Evolutionary conservation across 2,113 vertebrate species (phyloP).

Genomic region (Grammomys dolichurus): DNA sequence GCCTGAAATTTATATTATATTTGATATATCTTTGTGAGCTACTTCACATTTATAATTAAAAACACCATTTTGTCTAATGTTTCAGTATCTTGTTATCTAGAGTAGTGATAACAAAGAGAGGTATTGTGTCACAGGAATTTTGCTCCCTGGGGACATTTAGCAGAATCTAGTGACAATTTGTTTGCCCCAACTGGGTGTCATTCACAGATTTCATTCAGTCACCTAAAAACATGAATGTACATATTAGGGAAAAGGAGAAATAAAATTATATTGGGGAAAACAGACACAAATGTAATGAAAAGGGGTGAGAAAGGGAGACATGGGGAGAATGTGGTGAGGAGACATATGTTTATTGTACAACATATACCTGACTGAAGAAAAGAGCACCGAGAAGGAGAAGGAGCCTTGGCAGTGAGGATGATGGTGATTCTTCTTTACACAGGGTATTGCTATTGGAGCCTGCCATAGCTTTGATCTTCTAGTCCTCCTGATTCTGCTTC

Average conservation of each 20-base stretch:
- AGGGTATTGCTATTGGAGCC: not conserved
- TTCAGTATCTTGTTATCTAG: not conserved
- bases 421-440: not conserved
- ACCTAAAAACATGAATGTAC: not conserved
- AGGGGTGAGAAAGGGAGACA: not conserved
- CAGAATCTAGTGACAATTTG: not conserved
- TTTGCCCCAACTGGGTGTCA: not conserved
- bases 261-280: not conserved
- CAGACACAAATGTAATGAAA: not conserved
- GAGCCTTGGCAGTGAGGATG: not conserved
- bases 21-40: constrained; percentile 2
- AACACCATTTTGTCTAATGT: not conserved
- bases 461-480: too few relatives aligned
- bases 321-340: not conserved
- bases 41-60: not conserved
- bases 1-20: not conserved
- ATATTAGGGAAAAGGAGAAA: not conserved
- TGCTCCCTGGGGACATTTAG: not conserved
- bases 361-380: not conserved
- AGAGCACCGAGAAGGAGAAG: not conserved
- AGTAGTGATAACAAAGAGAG: not conserved
- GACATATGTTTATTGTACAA: not conserved
- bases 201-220: not conserved
- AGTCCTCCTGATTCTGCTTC: not conserved
- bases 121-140: not conserved